Evolutionary conservation across 2,888 invertebrate genomes (phyloP).

Genomic region (Carterocephalus palaemon): DNA sequence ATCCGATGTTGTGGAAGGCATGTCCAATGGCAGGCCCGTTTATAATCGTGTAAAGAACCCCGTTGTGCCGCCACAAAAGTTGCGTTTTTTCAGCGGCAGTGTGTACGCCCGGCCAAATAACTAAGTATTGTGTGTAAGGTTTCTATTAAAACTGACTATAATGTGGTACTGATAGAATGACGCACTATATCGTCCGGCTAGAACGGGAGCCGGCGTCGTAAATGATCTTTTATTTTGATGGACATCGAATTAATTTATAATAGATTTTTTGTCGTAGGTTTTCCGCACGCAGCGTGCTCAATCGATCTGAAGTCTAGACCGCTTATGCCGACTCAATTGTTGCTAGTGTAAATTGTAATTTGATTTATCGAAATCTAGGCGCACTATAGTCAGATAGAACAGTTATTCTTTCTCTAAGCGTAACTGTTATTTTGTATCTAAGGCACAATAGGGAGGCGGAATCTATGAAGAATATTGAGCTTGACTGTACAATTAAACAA

Average conservation of each 20-base stretch:
- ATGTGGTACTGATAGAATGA: conserved; percentile 45
- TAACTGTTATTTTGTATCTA: conserved; percentile 9
- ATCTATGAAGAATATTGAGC: not conserved
- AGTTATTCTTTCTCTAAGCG: too few species aligned
- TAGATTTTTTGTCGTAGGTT: conserved; percentile 34
- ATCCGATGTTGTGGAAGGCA: conserved; percentile 41
- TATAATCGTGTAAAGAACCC: conserved; percentile 54
- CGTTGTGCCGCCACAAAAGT: conserved; percentile 46
- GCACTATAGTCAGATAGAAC: conserved; percentile 6
- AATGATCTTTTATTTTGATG: conserved; percentile 41
- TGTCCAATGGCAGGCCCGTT: conserved; percentile 50
- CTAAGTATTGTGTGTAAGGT: conserved; percentile 54
- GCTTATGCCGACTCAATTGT: conserved; percentile 6
- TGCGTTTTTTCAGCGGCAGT: conserved; percentile 45
- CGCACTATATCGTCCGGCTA: conserved; percentile 42
- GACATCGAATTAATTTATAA: conserved; percentile 39
- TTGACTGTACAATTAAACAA: too few species aligned
- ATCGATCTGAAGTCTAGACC: conserved; percentile 20
- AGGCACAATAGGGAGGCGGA: not conserved
- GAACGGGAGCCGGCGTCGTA: conserved; percentile 41
- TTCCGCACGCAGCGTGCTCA: conserved; percentile 23
- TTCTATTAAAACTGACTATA: conserved; percentile 52
- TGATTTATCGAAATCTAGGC: conserved; percentile 8
- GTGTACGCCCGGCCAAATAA: conserved; percentile 49
- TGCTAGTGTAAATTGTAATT: conserved; percentile 13